Conservation (phyloP, 2,888 invertebrate genomes). For the Chymomyza procnemis region DNA sequence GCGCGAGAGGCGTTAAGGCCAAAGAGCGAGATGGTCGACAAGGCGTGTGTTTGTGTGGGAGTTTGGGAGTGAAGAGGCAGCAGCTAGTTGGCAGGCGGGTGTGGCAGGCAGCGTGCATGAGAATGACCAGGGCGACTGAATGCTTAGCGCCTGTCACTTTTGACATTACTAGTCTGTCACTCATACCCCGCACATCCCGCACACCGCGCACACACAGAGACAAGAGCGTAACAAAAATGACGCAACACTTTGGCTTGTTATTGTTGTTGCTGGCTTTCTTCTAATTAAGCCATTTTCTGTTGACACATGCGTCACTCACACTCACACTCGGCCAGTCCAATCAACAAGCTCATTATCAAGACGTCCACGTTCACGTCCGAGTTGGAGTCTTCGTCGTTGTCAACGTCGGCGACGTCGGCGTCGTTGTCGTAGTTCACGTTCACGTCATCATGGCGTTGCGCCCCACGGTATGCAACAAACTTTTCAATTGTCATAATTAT, state of each 20-base stretch:
- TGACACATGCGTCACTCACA: conserved; percentile 25
- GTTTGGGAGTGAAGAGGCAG: too few relatives aligned
- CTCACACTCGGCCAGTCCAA: conserved; percentile 20
- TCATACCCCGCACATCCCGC: not conserved
- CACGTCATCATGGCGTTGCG: not conserved
- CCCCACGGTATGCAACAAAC: conserved; percentile 25
- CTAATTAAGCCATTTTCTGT: conserved; percentile 63
- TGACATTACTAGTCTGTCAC: not conserved
- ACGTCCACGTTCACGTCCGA: not conserved
- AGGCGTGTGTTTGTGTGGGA: not conserved
- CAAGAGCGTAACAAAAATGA: not conserved
- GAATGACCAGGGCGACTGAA: not conserved
- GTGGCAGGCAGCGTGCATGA: not conserved
- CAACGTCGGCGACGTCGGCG: not conserved
- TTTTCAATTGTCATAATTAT: conserved; percentile 70
- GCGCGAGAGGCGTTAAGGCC: not conserved
- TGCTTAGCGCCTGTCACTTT: conserved; percentile 2
- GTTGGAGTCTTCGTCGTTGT: not conserved
- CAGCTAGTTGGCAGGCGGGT: not conserved
- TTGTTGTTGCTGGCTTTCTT: not conserved
- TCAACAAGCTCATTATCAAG: conserved; percentile 47
- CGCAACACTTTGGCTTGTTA: not conserved
- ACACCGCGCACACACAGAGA: conserved; percentile 18
- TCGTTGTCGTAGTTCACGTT: not conserved
- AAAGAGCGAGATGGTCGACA: not conserved